Conservation (phyloP, 2,888 invertebrate species). For the Hermaeophaga mercurialis region DNA sequence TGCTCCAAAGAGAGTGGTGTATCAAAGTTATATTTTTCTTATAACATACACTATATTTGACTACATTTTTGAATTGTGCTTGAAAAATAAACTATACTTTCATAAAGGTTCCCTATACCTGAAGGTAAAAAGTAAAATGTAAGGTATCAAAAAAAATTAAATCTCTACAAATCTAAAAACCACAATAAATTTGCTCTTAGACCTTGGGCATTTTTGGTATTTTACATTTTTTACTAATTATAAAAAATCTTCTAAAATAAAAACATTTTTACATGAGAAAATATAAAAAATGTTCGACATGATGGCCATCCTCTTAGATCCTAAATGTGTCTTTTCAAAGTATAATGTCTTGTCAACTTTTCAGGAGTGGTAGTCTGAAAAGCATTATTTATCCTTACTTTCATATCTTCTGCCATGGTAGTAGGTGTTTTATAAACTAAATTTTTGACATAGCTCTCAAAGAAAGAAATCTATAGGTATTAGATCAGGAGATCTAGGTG, state of each 20-base stretch:
- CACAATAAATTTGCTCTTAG: neutral
- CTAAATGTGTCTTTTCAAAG: neutral
- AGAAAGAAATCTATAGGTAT: neutral
- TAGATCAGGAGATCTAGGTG: neutral
- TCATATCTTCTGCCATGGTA: neutral
- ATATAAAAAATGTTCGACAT: no score
- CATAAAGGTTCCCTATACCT: neutral
- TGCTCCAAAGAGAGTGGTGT: no score
- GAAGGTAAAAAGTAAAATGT: neutral
- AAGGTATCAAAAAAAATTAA: neutral
- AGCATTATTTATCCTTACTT: neutral
- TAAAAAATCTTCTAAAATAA: neutral
- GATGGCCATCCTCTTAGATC: neutral
- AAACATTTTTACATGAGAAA: neutral
- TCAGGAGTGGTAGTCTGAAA: neutral
- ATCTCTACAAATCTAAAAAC: neutral
- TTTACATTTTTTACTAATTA: neutral
- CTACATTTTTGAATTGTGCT: neutral
- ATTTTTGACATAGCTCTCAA: neutral
- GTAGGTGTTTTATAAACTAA: neutral
- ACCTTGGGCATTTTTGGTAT: no score
- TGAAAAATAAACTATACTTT: neutral
- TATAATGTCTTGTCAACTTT: neutral
- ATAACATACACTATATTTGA: neutral
- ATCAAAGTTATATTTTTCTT: neutral